Evolutionary conservation across 2,888 invertebrate species (phyloP).

Genomic region (Drosophila gaucha): DNA sequence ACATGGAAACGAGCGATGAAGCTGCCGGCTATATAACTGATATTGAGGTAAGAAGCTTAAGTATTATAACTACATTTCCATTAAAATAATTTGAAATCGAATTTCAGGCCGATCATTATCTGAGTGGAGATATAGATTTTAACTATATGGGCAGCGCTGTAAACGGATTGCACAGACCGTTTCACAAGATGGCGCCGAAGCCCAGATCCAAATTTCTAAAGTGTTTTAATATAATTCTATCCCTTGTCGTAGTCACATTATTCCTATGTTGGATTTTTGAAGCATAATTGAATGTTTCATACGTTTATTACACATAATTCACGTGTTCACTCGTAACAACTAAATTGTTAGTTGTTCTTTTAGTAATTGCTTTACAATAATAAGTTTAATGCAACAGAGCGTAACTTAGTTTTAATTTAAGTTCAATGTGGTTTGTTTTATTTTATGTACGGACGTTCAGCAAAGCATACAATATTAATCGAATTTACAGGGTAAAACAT

Average conservation of each 20-base stretch:
- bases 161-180: not conserved
- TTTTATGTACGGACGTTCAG: conserved; percentile 19
- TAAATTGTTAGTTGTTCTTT: conserved; percentile 19
- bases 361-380: conserved; percentile 15
- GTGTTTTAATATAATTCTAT: not conserved
- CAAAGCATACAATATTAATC: not conserved
- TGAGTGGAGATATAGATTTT: not conserved
- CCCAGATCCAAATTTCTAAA: too few relatives aligned
- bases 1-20: fast-evolving
- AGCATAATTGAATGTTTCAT: conserved; percentile 2
- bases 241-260: not conserved
- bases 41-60: not conserved
- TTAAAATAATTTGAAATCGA: not conserved
- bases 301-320: conserved; percentile 42
- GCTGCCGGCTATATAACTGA: not conserved
- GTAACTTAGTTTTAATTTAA: conserved; percentile 5
- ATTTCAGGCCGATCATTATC: not conserved
- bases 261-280: not conserved
- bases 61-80: not conserved
- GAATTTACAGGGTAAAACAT: conserved; percentile 16
- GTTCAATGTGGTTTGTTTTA: not conserved
- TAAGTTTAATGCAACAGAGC: conserved; percentile 11
- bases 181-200: not conserved
- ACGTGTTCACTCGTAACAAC: conserved; percentile 16
- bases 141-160: not conserved